Conservation (phyloP, 2,113 vertebrate species). For the Microtus richardsoni region DNA sequence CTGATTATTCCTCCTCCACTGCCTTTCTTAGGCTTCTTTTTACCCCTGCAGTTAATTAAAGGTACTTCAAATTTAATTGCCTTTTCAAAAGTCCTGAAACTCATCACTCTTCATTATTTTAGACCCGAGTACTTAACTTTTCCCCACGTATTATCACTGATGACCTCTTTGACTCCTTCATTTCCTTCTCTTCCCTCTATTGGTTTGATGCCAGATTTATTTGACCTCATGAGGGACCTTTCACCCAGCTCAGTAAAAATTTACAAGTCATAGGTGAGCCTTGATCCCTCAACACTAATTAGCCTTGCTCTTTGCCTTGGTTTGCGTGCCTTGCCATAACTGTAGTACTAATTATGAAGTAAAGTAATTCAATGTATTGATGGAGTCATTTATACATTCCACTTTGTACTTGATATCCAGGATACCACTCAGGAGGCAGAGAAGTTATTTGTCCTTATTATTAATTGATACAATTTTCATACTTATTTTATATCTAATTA, state of each 20-base stretch:
- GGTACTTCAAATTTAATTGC: constrained; percentile 67
- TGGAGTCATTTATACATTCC: neutral
- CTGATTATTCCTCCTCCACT: constrained; percentile 55
- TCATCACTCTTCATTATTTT: constrained; percentile 53
- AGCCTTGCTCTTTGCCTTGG: constrained; percentile 15
- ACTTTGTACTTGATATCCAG: neutral
- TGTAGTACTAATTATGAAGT: constrained; percentile 56
- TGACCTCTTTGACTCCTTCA: constrained; percentile 46
- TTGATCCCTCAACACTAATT: constrained; percentile 60
- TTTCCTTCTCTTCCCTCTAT: neutral
- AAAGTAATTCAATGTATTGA: neutral
- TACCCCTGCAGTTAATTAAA: constrained; percentile 75
- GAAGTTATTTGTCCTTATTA: neutral
- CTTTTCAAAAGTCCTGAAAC: constrained; percentile 59
- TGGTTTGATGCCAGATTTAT: neutral
- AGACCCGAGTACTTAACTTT: constrained; percentile 43
- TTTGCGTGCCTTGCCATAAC: constrained; percentile 13
- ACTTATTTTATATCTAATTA: neutral
- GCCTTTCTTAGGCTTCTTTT: constrained; percentile 54
- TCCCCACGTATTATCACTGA: constrained; percentile 51
- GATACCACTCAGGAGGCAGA: neutral
- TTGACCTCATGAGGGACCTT: constrained; percentile 48
- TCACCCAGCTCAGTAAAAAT: constrained; percentile 56
- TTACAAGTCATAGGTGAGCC: constrained; percentile 42
- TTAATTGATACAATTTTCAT: constrained; percentile 23